Percentiles rank a stretch among this genome's conserved stretches.
Evolutionary conservation across 2,113 vertebrate genomes (phyloP).

Genomic region (Sinocyclocheilus maitianheensis): DNA sequence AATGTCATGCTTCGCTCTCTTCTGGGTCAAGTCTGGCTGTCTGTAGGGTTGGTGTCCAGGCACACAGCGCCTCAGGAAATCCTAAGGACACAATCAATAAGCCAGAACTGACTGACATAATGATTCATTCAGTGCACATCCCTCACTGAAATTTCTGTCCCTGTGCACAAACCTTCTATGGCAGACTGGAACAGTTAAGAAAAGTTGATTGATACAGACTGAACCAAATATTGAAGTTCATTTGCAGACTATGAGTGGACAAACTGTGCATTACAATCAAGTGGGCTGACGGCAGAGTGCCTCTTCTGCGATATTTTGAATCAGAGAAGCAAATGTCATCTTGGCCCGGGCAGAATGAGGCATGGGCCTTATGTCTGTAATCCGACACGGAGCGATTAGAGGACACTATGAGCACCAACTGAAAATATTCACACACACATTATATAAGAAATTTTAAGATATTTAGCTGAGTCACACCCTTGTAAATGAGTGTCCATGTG

Average conservation of each 20-base stretch:
- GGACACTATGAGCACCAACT: constrained; percentile 10
- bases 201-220: background rate
- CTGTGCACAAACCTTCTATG: background rate
- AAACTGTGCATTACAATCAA: background rate
- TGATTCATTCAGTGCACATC: constrained; percentile 20
- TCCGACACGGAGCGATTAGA: constrained; percentile 48
- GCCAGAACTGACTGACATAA: background rate
- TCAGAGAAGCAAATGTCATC: constrained; percentile 16
- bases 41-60: constrained; percentile 31
- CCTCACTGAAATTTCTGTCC: background rate
- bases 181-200: background rate
- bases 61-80: background rate
- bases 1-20: constrained; percentile 36
- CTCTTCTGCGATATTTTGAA: constrained; percentile 34
- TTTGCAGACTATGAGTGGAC: background rate
- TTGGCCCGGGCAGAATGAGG: constrained; percentile 53
- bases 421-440: constrained; percentile 7
- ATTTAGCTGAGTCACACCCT: background rate
- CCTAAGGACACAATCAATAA: background rate
- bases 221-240: background rate
- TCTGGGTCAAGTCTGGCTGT: constrained; percentile 55
- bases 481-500: background rate
- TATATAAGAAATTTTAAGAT: background rate
- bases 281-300: background rate
- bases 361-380: constrained; percentile 61